phyloP scores from a whole-genome alignment of 30 jellyfish, hydroid and myxozoan genomes.

The Clytia hemisphaerica region DNA sequence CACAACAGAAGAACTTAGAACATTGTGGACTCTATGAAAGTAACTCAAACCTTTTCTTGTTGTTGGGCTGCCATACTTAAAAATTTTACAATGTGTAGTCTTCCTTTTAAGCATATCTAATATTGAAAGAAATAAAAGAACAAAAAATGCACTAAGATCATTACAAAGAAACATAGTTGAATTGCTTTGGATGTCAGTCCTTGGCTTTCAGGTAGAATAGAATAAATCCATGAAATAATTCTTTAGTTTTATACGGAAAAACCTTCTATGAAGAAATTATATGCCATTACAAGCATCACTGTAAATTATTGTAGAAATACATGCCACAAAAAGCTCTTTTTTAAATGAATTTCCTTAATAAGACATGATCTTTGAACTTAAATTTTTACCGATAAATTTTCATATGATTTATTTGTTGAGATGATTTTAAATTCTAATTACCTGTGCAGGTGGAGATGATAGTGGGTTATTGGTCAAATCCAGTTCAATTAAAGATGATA shows the following conservation, averaged over 20 bases:
- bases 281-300: background rate
- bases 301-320: no score
- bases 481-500: conserved; percentile 61
- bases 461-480: conserved; percentile 77
- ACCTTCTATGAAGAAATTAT: background rate
- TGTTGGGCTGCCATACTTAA: conserved; percentile 93
- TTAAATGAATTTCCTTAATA: no score
- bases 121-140: background rate
- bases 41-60: conserved; percentile 98
- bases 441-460: conserved; percentile 98
- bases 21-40: no score
- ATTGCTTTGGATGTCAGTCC: no score
- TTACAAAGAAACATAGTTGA: no score
- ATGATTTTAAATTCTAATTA: background rate
- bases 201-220: no score
- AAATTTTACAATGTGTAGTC: conserved; percentile 70
- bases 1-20: no score
- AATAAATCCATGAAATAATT: no score
- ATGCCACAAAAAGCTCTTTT: no score
- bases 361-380: no score
- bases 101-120: conserved; percentile 84
- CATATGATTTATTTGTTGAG: background rate
- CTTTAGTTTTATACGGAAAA: no score
- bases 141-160: background rate
- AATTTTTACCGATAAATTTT: background rate